A percentile compares a stretch with the other conserved stretches of the same genome.
Conservation (phyloP, 2,113 vertebrate genomes). For the Pipa parva region DNA sequence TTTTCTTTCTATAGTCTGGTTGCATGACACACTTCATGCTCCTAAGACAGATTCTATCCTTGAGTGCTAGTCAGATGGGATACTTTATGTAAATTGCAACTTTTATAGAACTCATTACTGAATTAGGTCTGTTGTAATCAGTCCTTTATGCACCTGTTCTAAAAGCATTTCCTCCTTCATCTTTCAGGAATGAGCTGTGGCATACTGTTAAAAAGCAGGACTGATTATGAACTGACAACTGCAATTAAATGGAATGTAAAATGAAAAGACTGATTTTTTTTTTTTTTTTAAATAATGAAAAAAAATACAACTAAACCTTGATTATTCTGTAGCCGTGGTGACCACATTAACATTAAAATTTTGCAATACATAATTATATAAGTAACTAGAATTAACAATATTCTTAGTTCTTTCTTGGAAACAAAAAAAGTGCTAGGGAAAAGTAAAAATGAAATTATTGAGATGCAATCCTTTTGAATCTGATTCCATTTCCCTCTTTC, state of each 20-base stretch:
- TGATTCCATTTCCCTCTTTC: too few relatives aligned
- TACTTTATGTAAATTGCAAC: constrained; percentile 42
- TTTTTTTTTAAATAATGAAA: too few relatives aligned
- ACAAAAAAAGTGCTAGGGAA: too few relatives aligned
- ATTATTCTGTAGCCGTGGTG: too few relatives aligned
- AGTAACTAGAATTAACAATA: too few relatives aligned
- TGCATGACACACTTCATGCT: constrained; percentile 35
- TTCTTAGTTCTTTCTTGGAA: too few relatives aligned
- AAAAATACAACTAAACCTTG: too few relatives aligned
- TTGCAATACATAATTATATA: too few relatives aligned
- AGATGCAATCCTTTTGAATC: too few relatives aligned
- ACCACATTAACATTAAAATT: too few relatives aligned
- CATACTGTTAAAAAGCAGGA: constrained; percentile 37
- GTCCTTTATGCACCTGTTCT: constrained; percentile 39
- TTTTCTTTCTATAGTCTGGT: constrained; percentile 14
- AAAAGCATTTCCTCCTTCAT: constrained; percentile 28
- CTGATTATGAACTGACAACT: constrained; percentile 36
- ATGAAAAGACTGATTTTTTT: too few relatives aligned
- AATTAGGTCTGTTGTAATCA: constrained; percentile 39
- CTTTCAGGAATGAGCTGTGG: constrained; percentile 22
- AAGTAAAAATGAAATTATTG: too few relatives aligned
- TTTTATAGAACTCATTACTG: constrained; percentile 41
- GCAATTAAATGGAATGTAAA: constrained; percentile 27
- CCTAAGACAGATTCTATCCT: constrained; percentile 35
- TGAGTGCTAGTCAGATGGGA: constrained; percentile 39